Percentiles rank a stretch among this genome's conserved stretches.
phyloP scores from a whole-genome alignment of 2,113 vertebrate genomes.

The Phaethon lepturus region DNA sequence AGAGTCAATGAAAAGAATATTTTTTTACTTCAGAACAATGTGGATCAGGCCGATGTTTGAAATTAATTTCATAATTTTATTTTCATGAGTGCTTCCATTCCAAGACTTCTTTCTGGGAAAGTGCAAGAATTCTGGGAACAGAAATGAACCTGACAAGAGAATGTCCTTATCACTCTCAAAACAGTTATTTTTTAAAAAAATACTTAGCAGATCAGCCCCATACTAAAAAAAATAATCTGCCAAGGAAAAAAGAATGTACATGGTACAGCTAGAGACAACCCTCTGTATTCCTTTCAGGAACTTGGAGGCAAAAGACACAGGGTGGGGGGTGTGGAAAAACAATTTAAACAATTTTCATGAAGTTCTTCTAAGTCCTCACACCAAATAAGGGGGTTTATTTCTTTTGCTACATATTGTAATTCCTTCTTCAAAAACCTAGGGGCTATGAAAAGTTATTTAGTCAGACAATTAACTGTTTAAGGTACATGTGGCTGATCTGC shows the following conservation, averaged over 20 bases:
- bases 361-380: neutral
- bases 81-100: neutral
- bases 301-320: neutral
- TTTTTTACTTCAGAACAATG: neutral
- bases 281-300: conserved; percentile 1
- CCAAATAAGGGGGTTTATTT: neutral
- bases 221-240: neutral
- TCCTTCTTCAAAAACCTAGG: neutral
- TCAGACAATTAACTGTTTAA: neutral
- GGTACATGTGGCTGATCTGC: neutral
- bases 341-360: neutral
- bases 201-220: conserved; percentile 23
- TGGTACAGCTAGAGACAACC: neutral
- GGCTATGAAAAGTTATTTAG: neutral
- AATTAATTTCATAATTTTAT: neutral
- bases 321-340: neutral
- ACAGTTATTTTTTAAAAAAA: conserved; percentile 30
- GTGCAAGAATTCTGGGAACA: accelerated
- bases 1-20: neutral
- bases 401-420: neutral
- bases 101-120: neutral
- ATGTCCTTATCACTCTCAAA: conserved; percentile 40
- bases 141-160: neutral
- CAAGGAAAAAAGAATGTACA: neutral
- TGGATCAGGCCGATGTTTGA: neutral